These are phyloP conservation scores for Meda fulgida DNA, from an alignment of 2,797 vertebrate species.

Conservation along the genomic window DNA sequence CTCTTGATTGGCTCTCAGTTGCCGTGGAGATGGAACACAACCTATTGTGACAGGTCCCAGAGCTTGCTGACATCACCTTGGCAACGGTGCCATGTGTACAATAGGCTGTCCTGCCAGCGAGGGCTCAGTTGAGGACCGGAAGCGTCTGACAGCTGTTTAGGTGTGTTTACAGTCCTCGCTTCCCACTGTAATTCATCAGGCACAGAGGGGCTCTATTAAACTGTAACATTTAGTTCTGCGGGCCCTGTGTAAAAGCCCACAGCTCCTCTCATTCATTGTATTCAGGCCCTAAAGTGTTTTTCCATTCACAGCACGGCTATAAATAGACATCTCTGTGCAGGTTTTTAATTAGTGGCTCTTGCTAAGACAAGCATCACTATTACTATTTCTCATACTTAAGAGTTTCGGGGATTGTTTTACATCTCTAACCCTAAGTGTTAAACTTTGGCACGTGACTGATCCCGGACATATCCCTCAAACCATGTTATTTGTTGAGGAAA, in stretches of 20 bases:
- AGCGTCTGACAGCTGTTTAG: slow-evolving; percentile 78
- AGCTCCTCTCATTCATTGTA: slow-evolving; percentile 17
- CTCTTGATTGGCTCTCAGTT: slow-evolving; percentile 47
- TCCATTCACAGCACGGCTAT: slow-evolving; percentile 32
- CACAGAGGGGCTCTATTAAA: slow-evolving; percentile 41
- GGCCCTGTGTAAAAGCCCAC: slow-evolving; percentile 5
- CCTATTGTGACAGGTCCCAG: slow-evolving; percentile 54
- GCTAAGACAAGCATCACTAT: background rate
- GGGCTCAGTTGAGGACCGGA: slow-evolving; percentile 65
- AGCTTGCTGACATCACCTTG: slow-evolving; percentile 49
- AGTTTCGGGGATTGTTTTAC: background rate
- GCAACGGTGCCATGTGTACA: slow-evolving; percentile 60
- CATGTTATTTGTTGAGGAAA: background rate
- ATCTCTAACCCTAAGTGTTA: background rate
- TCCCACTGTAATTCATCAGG: slow-evolving; percentile 73
- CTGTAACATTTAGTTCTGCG: slow-evolving; percentile 5
- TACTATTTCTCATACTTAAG: background rate
- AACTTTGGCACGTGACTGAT: background rate
- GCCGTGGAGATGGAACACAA: slow-evolving; percentile 27
- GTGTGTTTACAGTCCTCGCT: slow-evolving; percentile 71
- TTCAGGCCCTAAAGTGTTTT: slow-evolving; percentile 26
- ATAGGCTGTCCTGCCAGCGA: slow-evolving; percentile 45
- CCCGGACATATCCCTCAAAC: background rate
- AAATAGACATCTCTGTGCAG: slow-evolving; percentile 20
- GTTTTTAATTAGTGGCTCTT: slow-evolving; percentile 12